Evolutionary conservation across 1,140 invertebrate species (phyloP).

Genomic region (Saccostrea cuccullata): DNA sequence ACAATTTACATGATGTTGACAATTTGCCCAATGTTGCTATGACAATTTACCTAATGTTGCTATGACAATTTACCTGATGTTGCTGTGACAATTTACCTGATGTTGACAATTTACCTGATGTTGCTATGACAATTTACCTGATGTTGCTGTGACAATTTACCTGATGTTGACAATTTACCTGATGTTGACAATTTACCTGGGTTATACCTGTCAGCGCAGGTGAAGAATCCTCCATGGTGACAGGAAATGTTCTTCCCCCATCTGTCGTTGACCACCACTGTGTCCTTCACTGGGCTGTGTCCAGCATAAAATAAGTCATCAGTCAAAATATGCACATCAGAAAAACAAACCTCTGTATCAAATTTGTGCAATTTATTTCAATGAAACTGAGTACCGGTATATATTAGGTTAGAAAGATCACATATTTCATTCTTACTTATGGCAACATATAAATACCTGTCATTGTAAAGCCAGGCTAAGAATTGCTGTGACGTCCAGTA

Average conservation of each 20-base stretch:
- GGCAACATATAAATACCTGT: conserved; percentile 81
- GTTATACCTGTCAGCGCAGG: conserved; percentile 89
- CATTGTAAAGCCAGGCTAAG: conserved; percentile 95
- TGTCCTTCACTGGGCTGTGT: conserved; percentile 88
- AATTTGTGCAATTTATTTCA: neutral
- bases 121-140: neutral
- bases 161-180: neutral
- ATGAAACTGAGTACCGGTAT: neutral
- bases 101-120: neutral
- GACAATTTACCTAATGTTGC: neutral
- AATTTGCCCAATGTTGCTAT: neutral
- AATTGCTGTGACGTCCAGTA: conserved; percentile 85
- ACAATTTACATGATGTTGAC: neutral
- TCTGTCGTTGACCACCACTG: conserved; percentile 91
- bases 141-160: neutral
- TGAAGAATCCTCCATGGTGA: conserved; percentile 93
- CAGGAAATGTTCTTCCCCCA: conserved; percentile 89
- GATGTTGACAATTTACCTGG: conserved; percentile 80
- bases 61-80: neutral
- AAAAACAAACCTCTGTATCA: neutral
- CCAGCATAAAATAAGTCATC: neutral
- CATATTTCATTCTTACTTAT: neutral
- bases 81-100: neutral
- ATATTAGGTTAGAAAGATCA: neutral
- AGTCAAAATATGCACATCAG: neutral